Conservation (phyloP, 2,113 vertebrate genomes). For the Hirundichthys speculiger region DNA sequence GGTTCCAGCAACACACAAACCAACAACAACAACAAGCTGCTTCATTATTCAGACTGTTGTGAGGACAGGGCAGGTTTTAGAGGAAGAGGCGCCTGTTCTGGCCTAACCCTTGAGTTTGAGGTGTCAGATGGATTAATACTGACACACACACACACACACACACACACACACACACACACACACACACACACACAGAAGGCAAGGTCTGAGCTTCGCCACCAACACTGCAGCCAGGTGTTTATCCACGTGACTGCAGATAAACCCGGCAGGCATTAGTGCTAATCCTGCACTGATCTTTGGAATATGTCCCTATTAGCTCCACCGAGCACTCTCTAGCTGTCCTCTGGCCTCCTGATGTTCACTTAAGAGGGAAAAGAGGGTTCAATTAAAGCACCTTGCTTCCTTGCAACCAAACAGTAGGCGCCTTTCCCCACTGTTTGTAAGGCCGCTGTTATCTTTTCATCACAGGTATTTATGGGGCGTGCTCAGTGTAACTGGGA, state of each 20-base stretch:
- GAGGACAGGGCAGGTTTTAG: slow-evolving; percentile 10
- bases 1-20: slow-evolving; percentile 28
- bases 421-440: slow-evolving; percentile 58
- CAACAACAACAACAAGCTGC: background rate
- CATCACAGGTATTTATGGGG: slow-evolving; percentile 57
- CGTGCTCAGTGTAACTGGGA: slow-evolving; percentile 49
- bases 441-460: slow-evolving; percentile 48
- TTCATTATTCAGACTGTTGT: slow-evolving; percentile 16
- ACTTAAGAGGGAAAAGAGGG: slow-evolving; percentile 62
- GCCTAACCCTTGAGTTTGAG: slow-evolving; percentile 55
- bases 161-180: too few species aligned
- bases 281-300: slow-evolving; percentile 83
- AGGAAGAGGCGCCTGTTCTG: slow-evolving; percentile 28
- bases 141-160: slow-evolving; percentile 19
- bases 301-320: slow-evolving; percentile 77
- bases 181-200: slow-evolving; percentile 45
- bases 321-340: slow-evolving; percentile 66
- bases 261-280: slow-evolving; percentile 80
- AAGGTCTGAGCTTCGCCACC: slow-evolving; percentile 54
- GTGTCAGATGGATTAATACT: slow-evolving; percentile 71
- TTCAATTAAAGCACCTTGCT: slow-evolving; percentile 49
- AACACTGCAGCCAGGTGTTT: slow-evolving; percentile 78
- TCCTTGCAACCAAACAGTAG: slow-evolving; percentile 67
- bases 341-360: slow-evolving; percentile 64
- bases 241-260: slow-evolving; percentile 81